A percentile compares a stretch with the other conserved stretches of the same genome.
These are phyloP conservation scores for Calliscelio sp. DNA, from an alignment of 2,888 invertebrate genomes.

Conservation along the genomic window DNA sequence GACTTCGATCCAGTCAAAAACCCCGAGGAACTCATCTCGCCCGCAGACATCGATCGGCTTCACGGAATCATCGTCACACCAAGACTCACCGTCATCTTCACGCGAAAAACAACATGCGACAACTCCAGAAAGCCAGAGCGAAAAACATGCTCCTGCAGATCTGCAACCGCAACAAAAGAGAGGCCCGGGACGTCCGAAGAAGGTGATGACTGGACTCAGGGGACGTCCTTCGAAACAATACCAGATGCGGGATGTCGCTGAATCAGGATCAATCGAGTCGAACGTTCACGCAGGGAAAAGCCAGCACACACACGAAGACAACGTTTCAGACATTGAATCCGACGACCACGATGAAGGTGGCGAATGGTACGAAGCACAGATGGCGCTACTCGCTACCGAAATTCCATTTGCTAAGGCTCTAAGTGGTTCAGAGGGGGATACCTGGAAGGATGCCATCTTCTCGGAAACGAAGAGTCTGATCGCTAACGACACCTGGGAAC, in stretches of 20 bases:
- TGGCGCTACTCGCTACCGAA: neutral
- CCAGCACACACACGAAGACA: too few species aligned
- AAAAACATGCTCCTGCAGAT: neutral
- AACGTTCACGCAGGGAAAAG: neutral
- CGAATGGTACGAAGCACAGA: neutral
- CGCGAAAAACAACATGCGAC: too few species aligned
- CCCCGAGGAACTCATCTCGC: neutral
- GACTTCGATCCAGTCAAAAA: neutral
- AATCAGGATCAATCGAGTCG: neutral
- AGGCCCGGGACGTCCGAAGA: constrained; percentile 4
- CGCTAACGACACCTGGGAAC: constrained; percentile 59
- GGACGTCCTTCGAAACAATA: constrained; percentile 20
- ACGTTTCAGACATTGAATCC: neutral
- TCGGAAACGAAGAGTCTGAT: constrained; percentile 57
- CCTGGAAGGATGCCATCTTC: constrained; percentile 63
- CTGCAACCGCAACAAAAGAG: neutral
- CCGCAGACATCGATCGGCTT: neutral
- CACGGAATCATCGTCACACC: neutral
- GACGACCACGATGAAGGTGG: neutral
- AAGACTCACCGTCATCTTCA: too few species aligned
- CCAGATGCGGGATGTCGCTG: neutral
- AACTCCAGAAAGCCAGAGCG: too few species aligned
- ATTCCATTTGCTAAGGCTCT: constrained; percentile 36
- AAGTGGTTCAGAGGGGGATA: constrained; percentile 33
- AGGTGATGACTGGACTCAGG: neutral